phyloP scores from a whole-genome alignment of 1,140 invertebrate species.

The Halictus rubicundus region DNA sequence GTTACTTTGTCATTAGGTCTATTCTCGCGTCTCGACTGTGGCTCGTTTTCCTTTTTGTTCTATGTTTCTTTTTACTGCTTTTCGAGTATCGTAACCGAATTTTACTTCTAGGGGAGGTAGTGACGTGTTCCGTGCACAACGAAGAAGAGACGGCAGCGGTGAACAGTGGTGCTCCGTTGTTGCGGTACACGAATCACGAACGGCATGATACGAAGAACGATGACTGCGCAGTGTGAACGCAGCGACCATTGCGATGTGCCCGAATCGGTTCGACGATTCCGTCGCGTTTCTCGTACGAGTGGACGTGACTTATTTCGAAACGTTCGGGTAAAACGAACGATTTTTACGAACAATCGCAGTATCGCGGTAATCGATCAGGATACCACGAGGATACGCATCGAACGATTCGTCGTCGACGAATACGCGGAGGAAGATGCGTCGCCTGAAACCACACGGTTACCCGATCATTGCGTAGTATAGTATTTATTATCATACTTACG shows the following conservation, averaged over 20 bases:
- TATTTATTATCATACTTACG: constrained; percentile 1
- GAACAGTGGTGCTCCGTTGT: constrained; percentile 71
- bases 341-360: not conserved
- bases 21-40: too few species aligned
- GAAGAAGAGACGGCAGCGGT: constrained; percentile 72
- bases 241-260: not conserved
- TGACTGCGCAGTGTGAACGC: constrained; percentile 60
- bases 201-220: constrained; percentile 67
- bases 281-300: not conserved
- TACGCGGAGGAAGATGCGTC: not conserved
- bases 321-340: not conserved
- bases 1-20: too few species aligned
- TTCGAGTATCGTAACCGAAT: not conserved
- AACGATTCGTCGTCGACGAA: not conserved
- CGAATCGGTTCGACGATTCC: not conserved
- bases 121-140: constrained; percentile 66
- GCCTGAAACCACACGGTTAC: not conserved
- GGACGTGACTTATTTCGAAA: not conserved
- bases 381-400: too few species aligned
- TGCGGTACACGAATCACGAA: constrained; percentile 77
- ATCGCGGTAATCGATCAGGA: not conserved
- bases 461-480: not conserved
- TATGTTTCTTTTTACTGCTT: too few species aligned
- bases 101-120: constrained; percentile 69
- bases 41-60: not conserved